phyloP scores from a whole-genome alignment of 2,113 vertebrate genomes.

The Grammomys surdaster region DNA sequence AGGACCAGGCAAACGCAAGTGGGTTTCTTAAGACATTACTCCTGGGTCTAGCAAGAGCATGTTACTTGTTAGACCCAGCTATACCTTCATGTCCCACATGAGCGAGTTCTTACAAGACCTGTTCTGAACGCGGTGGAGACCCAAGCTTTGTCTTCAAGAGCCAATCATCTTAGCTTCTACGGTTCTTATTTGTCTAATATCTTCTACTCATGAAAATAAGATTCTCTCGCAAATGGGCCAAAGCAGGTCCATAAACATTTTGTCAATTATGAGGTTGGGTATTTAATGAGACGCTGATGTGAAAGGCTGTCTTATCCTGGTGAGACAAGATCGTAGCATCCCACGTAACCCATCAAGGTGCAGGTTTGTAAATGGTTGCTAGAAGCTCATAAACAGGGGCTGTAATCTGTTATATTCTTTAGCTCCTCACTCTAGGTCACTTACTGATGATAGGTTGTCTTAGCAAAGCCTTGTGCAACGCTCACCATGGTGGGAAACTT shows the following conservation, averaged over 20 bases:
- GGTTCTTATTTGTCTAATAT: neutral
- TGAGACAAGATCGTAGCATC: neutral
- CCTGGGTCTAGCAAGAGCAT: neutral
- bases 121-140: neutral
- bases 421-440: neutral
- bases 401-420: neutral
- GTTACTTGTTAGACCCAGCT: neutral
- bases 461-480: neutral
- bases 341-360: neutral
- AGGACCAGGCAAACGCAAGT: neutral
- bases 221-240: neutral
- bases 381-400: neutral
- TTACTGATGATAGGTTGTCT: neutral
- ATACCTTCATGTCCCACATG: neutral
- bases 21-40: neutral
- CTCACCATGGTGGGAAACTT: neutral
- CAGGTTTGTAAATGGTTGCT: neutral
- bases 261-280: neutral
- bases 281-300: neutral
- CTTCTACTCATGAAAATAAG: constrained; percentile 30
- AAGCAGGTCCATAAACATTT: neutral
- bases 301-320: neutral
- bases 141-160: neutral
- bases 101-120: neutral
- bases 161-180: neutral